phyloP scores from a whole-genome alignment of 1,140 invertebrate species.

The Brachionus paranguensis region DNA sequence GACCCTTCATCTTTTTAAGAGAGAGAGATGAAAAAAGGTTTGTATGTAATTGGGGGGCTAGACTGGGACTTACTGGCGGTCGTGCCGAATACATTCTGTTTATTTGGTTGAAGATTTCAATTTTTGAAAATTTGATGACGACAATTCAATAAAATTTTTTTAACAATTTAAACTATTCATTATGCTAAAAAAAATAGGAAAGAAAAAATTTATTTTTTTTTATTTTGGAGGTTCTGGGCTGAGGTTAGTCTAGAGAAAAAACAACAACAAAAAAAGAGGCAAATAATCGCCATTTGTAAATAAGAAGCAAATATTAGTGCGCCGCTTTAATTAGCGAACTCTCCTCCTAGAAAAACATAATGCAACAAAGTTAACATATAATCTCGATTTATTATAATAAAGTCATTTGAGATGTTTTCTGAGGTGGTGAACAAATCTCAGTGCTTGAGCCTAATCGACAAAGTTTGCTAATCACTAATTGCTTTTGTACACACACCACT shows the following conservation, averaged over 20 bases:
- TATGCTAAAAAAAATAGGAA: background rate
- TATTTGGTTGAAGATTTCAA: background rate
- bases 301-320: background rate
- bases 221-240: background rate
- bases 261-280: background rate
- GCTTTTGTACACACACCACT: background rate
- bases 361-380: slow-evolving; percentile 24
- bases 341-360: background rate
- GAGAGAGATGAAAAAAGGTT: background rate
- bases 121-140: background rate
- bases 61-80: background rate
- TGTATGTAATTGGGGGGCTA: too few species aligned
- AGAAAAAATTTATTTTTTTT: background rate
- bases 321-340: background rate
- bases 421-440: background rate
- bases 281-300: slow-evolving; percentile 10
- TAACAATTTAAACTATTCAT: background rate
- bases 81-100: slow-evolving; percentile 20
- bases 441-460: background rate
- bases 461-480: background rate
- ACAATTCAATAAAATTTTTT: background rate
- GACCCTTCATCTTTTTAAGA: background rate
- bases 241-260: background rate
- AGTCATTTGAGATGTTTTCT: background rate
- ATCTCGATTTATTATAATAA: slow-evolving; percentile 22